Evolutionary conservation across 2,797 vertebrate species (phyloP).

Genomic region (Falco peregrinus): DNA sequence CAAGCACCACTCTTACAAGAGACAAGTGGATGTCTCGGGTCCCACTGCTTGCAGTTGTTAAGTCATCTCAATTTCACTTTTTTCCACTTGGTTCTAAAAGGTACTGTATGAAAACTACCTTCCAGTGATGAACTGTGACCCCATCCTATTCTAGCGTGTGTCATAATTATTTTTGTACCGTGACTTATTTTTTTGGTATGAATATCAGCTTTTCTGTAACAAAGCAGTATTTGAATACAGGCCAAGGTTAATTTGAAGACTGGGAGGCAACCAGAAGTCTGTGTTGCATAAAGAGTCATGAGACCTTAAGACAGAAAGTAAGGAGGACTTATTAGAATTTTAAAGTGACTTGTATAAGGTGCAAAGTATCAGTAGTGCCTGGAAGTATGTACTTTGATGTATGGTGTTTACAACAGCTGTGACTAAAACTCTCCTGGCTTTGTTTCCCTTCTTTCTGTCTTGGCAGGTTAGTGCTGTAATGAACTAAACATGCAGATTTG

Average conservation of each 20-base stretch:
- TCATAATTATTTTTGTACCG: not conserved
- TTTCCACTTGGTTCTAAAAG: not conserved
- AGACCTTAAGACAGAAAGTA: slow-evolving; percentile 27
- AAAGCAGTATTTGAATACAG: not conserved
- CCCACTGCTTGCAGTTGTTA: not conserved
- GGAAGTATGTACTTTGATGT: slow-evolving; percentile 47
- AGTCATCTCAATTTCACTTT: not conserved
- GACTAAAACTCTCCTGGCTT: slow-evolving; percentile 21
- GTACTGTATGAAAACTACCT: not conserved
- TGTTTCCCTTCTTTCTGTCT: not conserved
- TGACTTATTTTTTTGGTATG: not conserved
- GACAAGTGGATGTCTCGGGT: not conserved
- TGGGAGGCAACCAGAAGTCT: slow-evolving; percentile 14
- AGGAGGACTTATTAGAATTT: slow-evolving; percentile 39
- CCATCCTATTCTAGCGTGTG: not conserved
- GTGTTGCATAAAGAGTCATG: slow-evolving; percentile 51
- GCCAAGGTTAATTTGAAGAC: not conserved
- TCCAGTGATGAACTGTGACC: not conserved
- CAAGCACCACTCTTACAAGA: not conserved
- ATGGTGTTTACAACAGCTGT: not conserved
- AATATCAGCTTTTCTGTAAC: not conserved
- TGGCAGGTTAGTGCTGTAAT: not conserved
- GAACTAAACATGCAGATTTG: not conserved
- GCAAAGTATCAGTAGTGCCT: slow-evolving; percentile 17
- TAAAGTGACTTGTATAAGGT: slow-evolving; percentile 38